Evolutionary conservation across 2,888 invertebrate species (phyloP).

Genomic region (Dorcus parallelipipedus): DNA sequence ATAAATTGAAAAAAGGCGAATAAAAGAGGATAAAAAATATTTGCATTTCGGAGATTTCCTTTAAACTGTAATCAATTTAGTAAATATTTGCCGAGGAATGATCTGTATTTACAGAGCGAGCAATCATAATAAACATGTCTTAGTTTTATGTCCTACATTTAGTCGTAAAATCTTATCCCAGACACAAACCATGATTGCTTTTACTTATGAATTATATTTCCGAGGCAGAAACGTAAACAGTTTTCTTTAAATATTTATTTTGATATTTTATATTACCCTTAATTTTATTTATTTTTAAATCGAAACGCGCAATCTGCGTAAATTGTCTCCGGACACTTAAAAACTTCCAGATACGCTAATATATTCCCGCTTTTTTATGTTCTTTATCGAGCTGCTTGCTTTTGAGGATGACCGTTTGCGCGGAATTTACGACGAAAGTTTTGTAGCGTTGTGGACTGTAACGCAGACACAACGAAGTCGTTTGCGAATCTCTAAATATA

Average conservation of each 20-base stretch:
- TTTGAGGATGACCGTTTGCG: no score
- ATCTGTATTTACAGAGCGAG: slow-evolving; percentile 35
- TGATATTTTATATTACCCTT: slow-evolving; percentile 7
- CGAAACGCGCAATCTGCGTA: slow-evolving; percentile 1
- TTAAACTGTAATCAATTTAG: slow-evolving; percentile 17
- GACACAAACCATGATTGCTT: slow-evolving; percentile 30
- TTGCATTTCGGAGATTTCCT: neutral
- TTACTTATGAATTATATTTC: slow-evolving; percentile 24
- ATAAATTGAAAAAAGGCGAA: no score
- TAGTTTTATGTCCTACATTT: slow-evolving; percentile 36
- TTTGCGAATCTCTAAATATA: slow-evolving; percentile 19
- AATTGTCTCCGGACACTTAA: neutral
- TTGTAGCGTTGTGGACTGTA: no score
- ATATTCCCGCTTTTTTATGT: no score
- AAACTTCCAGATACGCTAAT: slow-evolving; percentile 5
- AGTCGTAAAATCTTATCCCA: slow-evolving; percentile 34
- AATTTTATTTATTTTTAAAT: slow-evolving; percentile 10
- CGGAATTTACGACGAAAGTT: no score
- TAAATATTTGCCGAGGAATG: slow-evolving; percentile 31
- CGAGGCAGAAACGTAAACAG: slow-evolving; percentile 13
- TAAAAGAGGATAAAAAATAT: no score
- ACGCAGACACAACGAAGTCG: neutral
- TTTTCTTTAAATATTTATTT: slow-evolving; percentile 14
- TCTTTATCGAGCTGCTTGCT: no score
- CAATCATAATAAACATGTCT: slow-evolving; percentile 41